Percentiles rank a stretch among this genome's conserved stretches.
Evolutionary conservation across 1,140 invertebrate species (phyloP).

Genomic region (Epicauta chinensis): DNA sequence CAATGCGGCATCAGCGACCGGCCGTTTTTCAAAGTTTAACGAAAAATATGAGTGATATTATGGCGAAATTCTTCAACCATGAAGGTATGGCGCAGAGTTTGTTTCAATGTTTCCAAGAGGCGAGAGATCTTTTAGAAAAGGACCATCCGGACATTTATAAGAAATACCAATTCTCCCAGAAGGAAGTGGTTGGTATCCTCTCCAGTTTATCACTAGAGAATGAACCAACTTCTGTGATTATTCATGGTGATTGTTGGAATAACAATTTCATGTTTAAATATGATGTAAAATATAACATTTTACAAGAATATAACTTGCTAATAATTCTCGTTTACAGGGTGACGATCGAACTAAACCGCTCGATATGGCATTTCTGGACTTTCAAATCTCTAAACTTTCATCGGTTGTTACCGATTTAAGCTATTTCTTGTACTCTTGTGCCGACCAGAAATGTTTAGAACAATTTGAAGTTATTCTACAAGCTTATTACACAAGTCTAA

Average conservation of each 20-base stretch:
- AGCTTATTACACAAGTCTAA: constrained; percentile 11
- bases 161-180: background rate
- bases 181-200: background rate
- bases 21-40: constrained; percentile 33
- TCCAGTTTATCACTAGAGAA: background rate
- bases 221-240: constrained; percentile 35
- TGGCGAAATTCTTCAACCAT: constrained; percentile 16
- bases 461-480: constrained; percentile 11
- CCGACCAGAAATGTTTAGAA: constrained; percentile 2
- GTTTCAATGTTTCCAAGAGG: too few species aligned
- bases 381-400: constrained; percentile 14
- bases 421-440: constrained; percentile 18
- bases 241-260: constrained; percentile 51
- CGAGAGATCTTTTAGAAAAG: constrained; percentile 1
- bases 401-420: constrained; percentile 17
- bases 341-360: constrained; percentile 2
- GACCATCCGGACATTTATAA: background rate
- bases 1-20: constrained; percentile 43
- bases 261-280: constrained; percentile 53
- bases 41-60: constrained; percentile 30
- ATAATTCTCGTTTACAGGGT: constrained; percentile 14
- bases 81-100: too few species aligned
- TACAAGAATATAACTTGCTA: background rate
- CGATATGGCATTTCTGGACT: constrained; percentile 16
- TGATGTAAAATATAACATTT: constrained; percentile 23